phyloP scores from a whole-genome alignment of 2,797 vertebrate genomes.

The Psittacula derbiana region DNA sequence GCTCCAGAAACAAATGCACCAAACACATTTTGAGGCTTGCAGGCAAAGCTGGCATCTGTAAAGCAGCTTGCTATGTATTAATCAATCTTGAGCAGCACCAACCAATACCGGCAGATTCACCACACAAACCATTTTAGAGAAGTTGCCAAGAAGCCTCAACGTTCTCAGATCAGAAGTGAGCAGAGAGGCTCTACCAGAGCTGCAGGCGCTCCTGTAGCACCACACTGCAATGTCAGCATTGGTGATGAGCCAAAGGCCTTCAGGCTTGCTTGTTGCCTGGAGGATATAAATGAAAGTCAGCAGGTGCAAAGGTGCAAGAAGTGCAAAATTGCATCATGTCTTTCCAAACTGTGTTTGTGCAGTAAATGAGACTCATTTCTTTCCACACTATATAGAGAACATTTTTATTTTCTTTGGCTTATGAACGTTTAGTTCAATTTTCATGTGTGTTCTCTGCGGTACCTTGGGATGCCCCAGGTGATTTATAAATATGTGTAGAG shows the following conservation, averaged over 20 bases:
- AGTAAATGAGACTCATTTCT: slow-evolving; percentile 33
- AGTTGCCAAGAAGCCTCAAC: not conserved
- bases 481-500: slow-evolving; percentile 68
- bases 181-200: not conserved
- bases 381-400: not conserved
- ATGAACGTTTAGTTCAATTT: slow-evolving; percentile 23
- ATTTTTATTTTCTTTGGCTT: slow-evolving; percentile 47
- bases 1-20: rapidly evolving
- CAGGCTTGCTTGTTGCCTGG: slow-evolving; percentile 57
- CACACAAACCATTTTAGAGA: not conserved
- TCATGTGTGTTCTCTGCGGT: not conserved
- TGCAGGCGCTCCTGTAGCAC: not conserved
- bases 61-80: not conserved
- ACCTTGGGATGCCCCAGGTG: slow-evolving; percentile 56
- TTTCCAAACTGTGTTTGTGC: slow-evolving; percentile 1
- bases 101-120: not conserved
- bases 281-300: slow-evolving; percentile 66
- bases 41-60: not conserved
- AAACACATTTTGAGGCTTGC: not conserved
- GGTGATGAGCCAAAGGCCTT: slow-evolving; percentile 56
- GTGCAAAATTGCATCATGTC: slow-evolving; percentile 29
- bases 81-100: not conserved
- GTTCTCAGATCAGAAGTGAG: not conserved
- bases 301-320: slow-evolving; percentile 62
- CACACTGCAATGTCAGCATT: slow-evolving; percentile 25